A percentile compares a stretch with the other conserved stretches of the same genome.
phyloP scores from a whole-genome alignment of 2,113 vertebrate genomes.

The Nycticorax nycticorax region DNA sequence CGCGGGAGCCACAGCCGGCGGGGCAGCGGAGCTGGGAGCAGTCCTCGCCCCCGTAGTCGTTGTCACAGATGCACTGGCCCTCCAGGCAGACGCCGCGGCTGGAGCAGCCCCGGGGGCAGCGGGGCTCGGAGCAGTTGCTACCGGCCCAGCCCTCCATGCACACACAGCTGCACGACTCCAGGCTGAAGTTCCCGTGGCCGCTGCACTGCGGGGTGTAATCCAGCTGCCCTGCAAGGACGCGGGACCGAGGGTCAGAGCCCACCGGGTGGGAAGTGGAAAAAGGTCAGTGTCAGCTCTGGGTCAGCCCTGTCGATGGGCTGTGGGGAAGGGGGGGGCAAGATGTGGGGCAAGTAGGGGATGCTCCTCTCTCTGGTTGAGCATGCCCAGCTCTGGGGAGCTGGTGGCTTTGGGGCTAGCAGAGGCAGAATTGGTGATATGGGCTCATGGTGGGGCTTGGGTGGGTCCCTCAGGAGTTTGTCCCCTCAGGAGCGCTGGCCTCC shows the following conservation, averaged over 20 bases:
- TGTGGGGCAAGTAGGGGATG: neutral
- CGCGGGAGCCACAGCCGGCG: conserved; percentile 85
- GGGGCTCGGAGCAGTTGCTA: conserved; percentile 92
- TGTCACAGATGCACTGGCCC: conserved; percentile 92
- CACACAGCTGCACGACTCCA: conserved; percentile 91
- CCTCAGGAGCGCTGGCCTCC: neutral
- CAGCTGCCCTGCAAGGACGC: conserved; percentile 81
- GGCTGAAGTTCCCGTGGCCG: conserved; percentile 92
- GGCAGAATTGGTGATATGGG: neutral
- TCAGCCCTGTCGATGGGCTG: neutral
- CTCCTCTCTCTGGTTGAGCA: neutral
- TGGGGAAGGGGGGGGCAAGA: neutral
- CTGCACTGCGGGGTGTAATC: conserved; percentile 90
- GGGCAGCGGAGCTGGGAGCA: conserved; percentile 91
- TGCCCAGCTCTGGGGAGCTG: neutral
- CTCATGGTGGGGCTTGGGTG: neutral
- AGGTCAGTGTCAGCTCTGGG: rapidly evolving
- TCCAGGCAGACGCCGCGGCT: conserved; percentile 89
- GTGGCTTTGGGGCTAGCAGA: neutral
- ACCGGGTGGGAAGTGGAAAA: neutral
- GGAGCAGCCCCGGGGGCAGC: conserved; percentile 89
- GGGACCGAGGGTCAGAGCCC: conserved; percentile 29
- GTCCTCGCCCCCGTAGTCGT: conserved; percentile 89
- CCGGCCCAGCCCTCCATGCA: conserved; percentile 93
- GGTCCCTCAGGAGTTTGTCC: neutral